Conservation (phyloP, 2,113 vertebrate species). For the Petrocephalus microphthalmus region DNA sequence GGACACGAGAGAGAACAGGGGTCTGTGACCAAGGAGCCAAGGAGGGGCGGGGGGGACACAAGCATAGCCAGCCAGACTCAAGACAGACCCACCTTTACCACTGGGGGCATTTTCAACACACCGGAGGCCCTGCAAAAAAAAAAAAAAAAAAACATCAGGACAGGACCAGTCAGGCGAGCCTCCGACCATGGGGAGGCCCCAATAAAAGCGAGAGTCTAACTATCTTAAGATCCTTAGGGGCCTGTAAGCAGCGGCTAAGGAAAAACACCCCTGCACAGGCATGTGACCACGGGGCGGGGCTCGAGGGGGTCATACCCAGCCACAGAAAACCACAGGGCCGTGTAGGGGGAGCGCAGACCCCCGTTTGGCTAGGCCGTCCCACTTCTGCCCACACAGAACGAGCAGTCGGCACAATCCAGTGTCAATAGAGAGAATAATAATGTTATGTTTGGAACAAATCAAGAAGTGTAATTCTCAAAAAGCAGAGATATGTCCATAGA, state of each 20-base stretch:
- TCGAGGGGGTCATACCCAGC: not conserved
- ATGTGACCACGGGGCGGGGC: not conserved
- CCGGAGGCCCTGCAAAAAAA: slow-evolving; percentile 61
- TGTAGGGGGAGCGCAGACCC: not conserved
- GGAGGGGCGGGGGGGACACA: slow-evolving; percentile 54
- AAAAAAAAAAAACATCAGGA: slow-evolving; percentile 16
- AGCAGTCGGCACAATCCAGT: not conserved
- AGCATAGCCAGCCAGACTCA: slow-evolving; percentile 28
- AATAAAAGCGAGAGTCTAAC: not conserved
- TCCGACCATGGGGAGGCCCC: not conserved
- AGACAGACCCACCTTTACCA: slow-evolving; percentile 70
- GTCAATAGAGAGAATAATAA: not conserved
- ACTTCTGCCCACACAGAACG: not conserved
- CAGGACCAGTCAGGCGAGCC: not conserved
- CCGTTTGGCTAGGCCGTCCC: not conserved
- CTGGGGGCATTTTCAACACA: slow-evolving; percentile 55
- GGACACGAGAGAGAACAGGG: slow-evolving; percentile 54
- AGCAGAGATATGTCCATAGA: not conserved
- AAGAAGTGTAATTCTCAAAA: not conserved
- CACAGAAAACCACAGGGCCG: not conserved
- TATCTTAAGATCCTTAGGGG: not conserved
- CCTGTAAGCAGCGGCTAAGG: not conserved
- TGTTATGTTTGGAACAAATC: not conserved
- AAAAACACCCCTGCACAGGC: not conserved
- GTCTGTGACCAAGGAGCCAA: slow-evolving; percentile 38